Evolutionary conservation across 2,113 vertebrate species (phyloP), one percentile per base, ranked within the genome.

Genomic region (Jacana jacana): DNA sequence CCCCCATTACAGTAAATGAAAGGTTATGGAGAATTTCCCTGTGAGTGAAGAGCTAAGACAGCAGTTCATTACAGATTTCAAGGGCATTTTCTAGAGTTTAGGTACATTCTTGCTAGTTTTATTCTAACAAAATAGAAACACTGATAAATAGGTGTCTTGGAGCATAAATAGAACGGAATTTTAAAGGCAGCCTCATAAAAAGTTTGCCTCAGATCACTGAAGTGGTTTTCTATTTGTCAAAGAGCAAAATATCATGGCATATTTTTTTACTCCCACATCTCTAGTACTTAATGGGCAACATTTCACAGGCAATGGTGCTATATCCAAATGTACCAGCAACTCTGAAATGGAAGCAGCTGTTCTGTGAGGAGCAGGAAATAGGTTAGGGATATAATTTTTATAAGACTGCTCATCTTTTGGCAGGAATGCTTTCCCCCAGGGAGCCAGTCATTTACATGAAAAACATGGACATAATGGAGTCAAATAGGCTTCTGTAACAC

Each of bases 321-420:
- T 66, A 89, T n/a, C 69, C 51, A 84, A 91, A 93, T 77, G 76
- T 57, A 91, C 92, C 35, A 69, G 93, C 82, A 80, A 27, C 76
- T 93, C 89, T 65, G 70, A 97, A 97, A 97, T 77, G 89, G 97
- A 96, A 97, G 87, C 91, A 57, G 44, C 88, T 94, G 96, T 93
- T 91, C 75, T 92, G 87, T 93, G 79, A 95, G 66, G 70, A 97
- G 61, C 30, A 96, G 89, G 91, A 96, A 82, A 91, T 94, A 88
- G 96, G 95, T 86, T 95, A 91, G 31, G 23, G 85, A 87, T 91
- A 92, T 85, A 92, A 96, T 94, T 98, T 96, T 93, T 96, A 83
- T 86, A 89, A 97, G 96, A 97, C 81, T 93, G 97, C 63, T 94
- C 96, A 96, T 96, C 95, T 96, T 91, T 73, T 85, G 94, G 91